Conservation (phyloP, 2,888 invertebrate genomes). For the Plebejus melissa region DNA sequence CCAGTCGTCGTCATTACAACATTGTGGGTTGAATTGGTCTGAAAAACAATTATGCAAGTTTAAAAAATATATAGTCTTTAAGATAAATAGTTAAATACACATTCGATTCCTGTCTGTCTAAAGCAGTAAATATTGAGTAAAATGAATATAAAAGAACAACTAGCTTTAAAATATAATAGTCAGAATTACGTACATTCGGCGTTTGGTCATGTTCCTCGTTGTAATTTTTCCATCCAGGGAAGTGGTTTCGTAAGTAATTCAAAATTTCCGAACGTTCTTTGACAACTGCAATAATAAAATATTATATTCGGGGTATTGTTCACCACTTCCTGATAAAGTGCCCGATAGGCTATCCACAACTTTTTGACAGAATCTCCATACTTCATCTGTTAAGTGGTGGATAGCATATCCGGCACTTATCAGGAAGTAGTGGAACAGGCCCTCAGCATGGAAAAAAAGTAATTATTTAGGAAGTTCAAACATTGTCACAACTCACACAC, state of each 20-base stretch:
- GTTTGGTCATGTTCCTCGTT: not conserved
- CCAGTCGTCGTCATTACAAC: not conserved
- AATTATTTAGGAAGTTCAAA: no score
- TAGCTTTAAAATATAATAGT: no score
- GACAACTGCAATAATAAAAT: slow-evolving; percentile 41
- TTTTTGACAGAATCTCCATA: no score
- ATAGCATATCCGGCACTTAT: no score
- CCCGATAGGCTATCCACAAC: no score
- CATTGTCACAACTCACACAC: no score
- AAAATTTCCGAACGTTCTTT: slow-evolving; percentile 45
- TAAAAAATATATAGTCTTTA: not conserved
- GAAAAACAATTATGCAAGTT: not conserved
- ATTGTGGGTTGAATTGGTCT: not conserved
- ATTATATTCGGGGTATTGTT: no score
- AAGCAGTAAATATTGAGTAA: not conserved
- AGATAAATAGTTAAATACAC: not conserved
- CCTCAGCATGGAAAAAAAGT: no score
- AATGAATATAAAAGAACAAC: no score
- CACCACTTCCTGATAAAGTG: no score
- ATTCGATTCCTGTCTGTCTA: not conserved
- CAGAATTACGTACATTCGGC: slow-evolving; percentile 7
- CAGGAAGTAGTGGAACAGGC: no score
- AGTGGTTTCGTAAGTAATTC: slow-evolving; percentile 51
- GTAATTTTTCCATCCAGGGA: slow-evolving; percentile 41
- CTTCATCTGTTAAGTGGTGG: no score